Evolutionary conservation across 2,888 invertebrate species (phyloP), one percentile per base, ranked within the genome.

Genomic region (Gortyna flavago): DNA sequence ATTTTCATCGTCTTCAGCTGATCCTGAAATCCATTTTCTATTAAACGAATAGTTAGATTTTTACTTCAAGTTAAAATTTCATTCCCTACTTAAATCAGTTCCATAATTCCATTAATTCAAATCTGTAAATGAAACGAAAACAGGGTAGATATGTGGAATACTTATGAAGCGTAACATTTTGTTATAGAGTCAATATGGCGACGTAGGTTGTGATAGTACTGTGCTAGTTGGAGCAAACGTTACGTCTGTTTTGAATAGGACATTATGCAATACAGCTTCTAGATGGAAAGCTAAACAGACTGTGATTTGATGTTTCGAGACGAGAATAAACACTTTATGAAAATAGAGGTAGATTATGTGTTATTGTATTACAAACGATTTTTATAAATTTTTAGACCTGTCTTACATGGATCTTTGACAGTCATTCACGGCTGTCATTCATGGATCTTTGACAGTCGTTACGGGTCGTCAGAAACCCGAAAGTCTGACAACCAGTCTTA

Each of bases 51-150:
- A 48, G 25, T 32, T 21, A n/a, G 29, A 48, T 57, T 78, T 48
- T 73, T 38, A 44, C 35, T 32, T 18, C 4, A 75, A 29, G 21
- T n/a, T 16, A 18, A 38, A 61, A 62, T 61, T 44, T n/a, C 8
- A 54, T 16, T n/a, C n/a, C n/a, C n/a, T 44, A 2, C 13, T 25
- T 29, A 35, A 48, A 29, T n/a, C 57, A 61, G 8, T 51, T 81
- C 32, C 2, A 62, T 67, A 61, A 6, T 51, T 81, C 32, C 2
- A 62, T 67, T 77, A 32, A 82, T 77, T 74, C 57, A 64, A 78
- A 73, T 65, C 21, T 75, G 13, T n/a, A 32, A 79, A 79, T 77
- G 21, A 48, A 82, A 79, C 2, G 54, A 67, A 62, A 79, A 78
- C 41, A 65, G 25, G n/a, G 32, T 9, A 8, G 21, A 25, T 67